Evolutionary conservation across 2,888 invertebrate species (phyloP).

Genomic region (Orchesella flavescens): DNA sequence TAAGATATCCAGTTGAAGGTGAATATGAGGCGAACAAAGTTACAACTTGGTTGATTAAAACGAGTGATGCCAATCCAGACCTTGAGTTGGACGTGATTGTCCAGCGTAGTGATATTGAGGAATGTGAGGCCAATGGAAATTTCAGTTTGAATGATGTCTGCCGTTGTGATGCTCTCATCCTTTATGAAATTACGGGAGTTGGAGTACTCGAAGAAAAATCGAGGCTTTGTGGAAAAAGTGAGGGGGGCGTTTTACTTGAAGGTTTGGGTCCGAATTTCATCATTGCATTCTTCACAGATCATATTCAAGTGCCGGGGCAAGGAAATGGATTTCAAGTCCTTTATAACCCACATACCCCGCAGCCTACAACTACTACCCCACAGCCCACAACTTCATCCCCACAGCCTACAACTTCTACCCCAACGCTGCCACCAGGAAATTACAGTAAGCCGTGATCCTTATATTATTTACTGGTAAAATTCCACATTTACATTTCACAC

Average conservation of each 20-base stretch:
- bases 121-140: background rate
- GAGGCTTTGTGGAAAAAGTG: background rate
- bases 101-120: background rate
- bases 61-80: background rate
- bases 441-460: background rate
- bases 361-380: background rate
- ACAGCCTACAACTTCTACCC: background rate
- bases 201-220: background rate
- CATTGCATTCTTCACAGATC: constrained; percentile 11
- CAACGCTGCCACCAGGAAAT: background rate
- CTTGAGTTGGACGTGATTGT: background rate
- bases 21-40: constrained; percentile 19
- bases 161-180: background rate
- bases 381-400: background rate
- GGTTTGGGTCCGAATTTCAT: constrained; percentile 5
- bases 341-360: background rate
- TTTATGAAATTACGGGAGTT: background rate
- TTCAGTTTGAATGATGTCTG: background rate
- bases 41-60: constrained; percentile 5
- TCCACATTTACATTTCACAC: background rate
- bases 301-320: background rate
- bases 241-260: background rate
- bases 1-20: constrained; percentile 16
- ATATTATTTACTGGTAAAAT: background rate
- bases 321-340: background rate